Percentiles rank a stretch among this genome's conserved stretches.
Evolutionary conservation across 2,113 vertebrate species (phyloP).

Genomic region (Colistium nudipinnis): DNA sequence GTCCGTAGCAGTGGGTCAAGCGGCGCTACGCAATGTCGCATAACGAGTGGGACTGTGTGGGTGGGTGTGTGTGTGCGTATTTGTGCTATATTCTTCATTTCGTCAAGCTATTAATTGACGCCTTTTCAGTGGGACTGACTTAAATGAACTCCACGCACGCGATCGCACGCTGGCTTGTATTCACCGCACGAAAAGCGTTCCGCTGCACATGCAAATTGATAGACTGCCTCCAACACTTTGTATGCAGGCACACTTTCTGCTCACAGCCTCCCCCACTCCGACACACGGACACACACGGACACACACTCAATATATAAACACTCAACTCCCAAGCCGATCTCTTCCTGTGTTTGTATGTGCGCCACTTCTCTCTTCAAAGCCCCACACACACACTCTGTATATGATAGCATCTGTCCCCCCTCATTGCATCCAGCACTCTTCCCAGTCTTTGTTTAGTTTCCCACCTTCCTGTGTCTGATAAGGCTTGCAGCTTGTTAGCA

Average conservation of each 20-base stretch:
- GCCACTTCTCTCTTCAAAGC: conserved; percentile 43
- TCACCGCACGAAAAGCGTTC: conserved; percentile 24
- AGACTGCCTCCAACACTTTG: conserved; percentile 28
- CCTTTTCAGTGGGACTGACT: conserved; percentile 49
- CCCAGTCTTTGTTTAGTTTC: conserved; percentile 61
- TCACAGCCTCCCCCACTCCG: conserved; percentile 11
- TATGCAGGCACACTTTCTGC: conserved; percentile 33
- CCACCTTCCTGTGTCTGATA: conserved; percentile 58
- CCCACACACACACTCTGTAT: conserved; percentile 40
- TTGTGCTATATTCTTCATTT: conserved; percentile 12
- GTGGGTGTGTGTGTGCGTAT: not conserved
- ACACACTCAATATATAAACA: conserved; percentile 44
- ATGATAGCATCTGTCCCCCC: conserved; percentile 61
- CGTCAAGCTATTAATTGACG: conserved; percentile 49
- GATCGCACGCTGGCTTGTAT: conserved; percentile 23
- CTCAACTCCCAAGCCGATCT: conserved; percentile 36
- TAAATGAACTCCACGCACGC: conserved; percentile 26
- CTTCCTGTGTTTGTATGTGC: conserved; percentile 57
- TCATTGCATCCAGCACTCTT: conserved; percentile 52
- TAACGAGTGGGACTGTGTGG: conserved; percentile 21
- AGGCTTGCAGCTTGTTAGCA: conserved; percentile 42
- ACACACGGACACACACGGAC: not conserved
- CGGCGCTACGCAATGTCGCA: conserved; percentile 24
- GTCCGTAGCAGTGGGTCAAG: conserved; percentile 64
- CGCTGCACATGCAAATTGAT: conserved; percentile 50